Evolutionary conservation across 2,797 vertebrate genomes (phyloP).

Genomic region (Garrulus glandarius): DNA sequence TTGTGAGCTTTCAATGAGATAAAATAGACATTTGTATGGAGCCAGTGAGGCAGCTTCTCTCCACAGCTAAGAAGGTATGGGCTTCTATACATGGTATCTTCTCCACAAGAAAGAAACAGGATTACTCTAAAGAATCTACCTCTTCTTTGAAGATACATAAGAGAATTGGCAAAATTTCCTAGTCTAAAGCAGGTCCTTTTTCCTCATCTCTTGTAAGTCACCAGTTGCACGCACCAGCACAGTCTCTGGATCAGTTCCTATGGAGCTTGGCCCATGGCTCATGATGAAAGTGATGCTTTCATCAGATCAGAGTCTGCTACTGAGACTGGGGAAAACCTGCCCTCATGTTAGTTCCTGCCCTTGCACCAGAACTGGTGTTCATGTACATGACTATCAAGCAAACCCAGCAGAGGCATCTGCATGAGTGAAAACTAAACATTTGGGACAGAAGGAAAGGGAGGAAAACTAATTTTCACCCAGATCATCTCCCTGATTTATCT

Average conservation of each 20-base stretch:
- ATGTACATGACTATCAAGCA: not conserved
- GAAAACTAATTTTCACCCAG: not conserved
- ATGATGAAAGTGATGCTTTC: not conserved
- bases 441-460: not conserved
- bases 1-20: not conserved
- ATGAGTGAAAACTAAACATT: not conserved
- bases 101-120: not conserved
- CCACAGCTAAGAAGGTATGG: not conserved
- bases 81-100: not conserved
- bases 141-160: not conserved
- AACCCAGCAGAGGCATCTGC: rapidly evolving
- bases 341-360: not conserved
- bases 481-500: not conserved
- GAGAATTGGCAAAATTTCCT: not conserved
- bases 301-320: not conserved
- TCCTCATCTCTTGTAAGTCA: not conserved
- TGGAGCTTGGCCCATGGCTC: not conserved
- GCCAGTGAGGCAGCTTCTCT: not conserved
- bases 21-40: not conserved
- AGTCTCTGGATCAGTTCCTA: not conserved
- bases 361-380: not conserved
- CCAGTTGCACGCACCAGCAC: not conserved
- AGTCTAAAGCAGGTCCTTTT: not conserved
- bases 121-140: not conserved
- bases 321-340: not conserved